Evolutionary conservation across 2,797 vertebrate species (phyloP).

Genomic region (Semaprochilodus insignis): DNA sequence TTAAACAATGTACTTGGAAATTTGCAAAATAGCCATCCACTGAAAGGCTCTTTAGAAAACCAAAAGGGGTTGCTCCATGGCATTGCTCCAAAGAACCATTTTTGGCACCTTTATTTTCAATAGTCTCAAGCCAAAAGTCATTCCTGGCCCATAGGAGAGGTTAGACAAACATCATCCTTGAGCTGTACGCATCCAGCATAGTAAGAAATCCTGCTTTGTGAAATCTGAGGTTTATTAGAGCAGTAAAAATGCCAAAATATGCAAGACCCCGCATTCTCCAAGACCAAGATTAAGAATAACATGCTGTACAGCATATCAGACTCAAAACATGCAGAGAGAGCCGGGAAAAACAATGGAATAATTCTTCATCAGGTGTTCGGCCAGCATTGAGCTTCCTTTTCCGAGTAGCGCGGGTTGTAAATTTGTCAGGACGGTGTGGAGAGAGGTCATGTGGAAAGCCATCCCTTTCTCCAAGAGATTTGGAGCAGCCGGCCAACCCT

Average conservation of each 20-base stretch:
- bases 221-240: not conserved
- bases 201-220: not conserved
- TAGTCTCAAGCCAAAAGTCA: not conserved
- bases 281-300: not conserved
- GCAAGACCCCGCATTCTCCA: not conserved
- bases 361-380: slow-evolving; percentile 28
- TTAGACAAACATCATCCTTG: not conserved
- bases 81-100: not conserved
- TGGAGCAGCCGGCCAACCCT: slow-evolving; percentile 21
- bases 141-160: not conserved
- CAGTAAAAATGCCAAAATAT: not conserved
- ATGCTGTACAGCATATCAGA: not conserved
- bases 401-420: slow-evolving; percentile 25
- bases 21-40: too few relatives aligned
- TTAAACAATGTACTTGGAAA: too few relatives aligned
- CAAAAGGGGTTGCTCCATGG: not conserved
- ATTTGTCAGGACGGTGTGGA: slow-evolving; percentile 36
- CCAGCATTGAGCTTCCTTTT: not conserved
- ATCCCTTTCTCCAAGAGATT: slow-evolving; percentile 19
- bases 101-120: not conserved
- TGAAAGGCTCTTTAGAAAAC: not conserved
- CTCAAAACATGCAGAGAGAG: slow-evolving; percentile 27
- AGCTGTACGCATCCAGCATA: not conserved
- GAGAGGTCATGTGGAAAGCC: slow-evolving; percentile 46
- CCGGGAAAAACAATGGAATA: not conserved